phyloP scores from a whole-genome alignment of 2,113 vertebrate species.

The Bos taurus region ARS-UCD2.0 NC_037337.1:33274001-33274500 shows the following conservation, averaged over 20 bases:
- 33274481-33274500: not conserved
- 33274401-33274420: not conserved
- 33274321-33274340: not conserved
- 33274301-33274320: not conserved
- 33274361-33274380: not conserved
- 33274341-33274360: not conserved
- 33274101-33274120: slow-evolving; percentile 57
- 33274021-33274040: slow-evolving; percentile 53
- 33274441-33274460: not conserved
- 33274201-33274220: not conserved
- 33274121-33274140: slow-evolving; percentile 52
- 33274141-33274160: slow-evolving; percentile 28
- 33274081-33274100: slow-evolving; percentile 46
- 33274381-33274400: not conserved
- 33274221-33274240: not conserved
- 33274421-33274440: not conserved
- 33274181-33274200: not conserved
- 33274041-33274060: slow-evolving; percentile 54
- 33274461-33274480: not conserved
- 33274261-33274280: not conserved
- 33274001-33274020: slow-evolving; percentile 32
- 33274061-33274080: slow-evolving; percentile 56
- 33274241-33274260: not conserved
- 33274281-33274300: not conserved
- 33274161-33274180: slow-evolving; percentile 49